Evolutionary conservation across 1,140 invertebrate species (phyloP).

Genomic region (Saccostrea glomerata): DNA sequence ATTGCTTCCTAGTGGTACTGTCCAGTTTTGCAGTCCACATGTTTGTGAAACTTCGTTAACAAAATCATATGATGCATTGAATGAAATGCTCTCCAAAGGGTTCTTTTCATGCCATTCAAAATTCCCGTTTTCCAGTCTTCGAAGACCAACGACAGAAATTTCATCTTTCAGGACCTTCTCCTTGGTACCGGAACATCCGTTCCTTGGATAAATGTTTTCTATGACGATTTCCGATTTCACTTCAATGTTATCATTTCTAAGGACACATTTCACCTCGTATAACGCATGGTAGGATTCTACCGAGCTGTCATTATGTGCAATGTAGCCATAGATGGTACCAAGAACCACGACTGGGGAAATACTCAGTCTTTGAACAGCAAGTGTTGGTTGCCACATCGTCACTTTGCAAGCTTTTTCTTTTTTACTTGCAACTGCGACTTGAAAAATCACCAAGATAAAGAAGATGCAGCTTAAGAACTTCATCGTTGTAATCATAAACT

Average conservation of each 20-base stretch:
- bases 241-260: conserved; percentile 6
- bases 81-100: conserved; percentile 43
- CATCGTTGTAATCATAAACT: not conserved
- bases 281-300: not conserved
- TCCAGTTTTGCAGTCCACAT: conserved; percentile 50
- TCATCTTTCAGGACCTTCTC: not conserved
- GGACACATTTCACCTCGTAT: conserved; percentile 32
- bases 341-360: conserved; percentile 34
- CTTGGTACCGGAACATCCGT: not conserved
- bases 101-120: conserved; percentile 50
- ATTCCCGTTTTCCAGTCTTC: conserved; percentile 13
- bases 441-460: not conserved
- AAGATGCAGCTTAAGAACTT: not conserved
- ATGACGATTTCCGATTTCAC: conserved; percentile 18
- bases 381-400: conserved; percentile 30
- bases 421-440: not conserved
- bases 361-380: conserved; percentile 14
- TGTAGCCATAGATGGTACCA: conserved; percentile 23
- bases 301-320: conserved; percentile 3
- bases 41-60: conserved; percentile 29
- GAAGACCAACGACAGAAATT: conserved; percentile 28
- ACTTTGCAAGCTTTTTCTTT: conserved; percentile 35
- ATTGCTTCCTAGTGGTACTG: conserved; percentile 34
- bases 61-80: conserved; percentile 8
- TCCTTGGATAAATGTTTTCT: conserved; percentile 39